Conservation (phyloP, 2,888 invertebrate species). For the Nezara viridula region DNA sequence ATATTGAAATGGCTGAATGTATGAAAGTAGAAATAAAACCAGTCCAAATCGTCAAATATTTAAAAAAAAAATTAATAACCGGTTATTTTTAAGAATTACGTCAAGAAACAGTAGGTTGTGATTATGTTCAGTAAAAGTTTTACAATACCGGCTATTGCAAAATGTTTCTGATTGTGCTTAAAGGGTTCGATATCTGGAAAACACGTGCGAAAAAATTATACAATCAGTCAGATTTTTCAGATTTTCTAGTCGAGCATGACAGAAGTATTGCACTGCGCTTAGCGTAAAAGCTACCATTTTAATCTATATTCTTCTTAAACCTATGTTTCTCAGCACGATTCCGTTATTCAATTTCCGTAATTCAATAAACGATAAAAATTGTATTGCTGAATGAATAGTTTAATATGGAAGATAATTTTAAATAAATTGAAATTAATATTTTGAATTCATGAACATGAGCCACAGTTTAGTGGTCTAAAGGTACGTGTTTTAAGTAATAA, state of each 20-base stretch:
- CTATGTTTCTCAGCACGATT: not conserved
- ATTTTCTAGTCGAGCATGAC: not conserved
- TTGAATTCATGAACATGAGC: too few species aligned
- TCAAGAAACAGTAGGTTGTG: not conserved
- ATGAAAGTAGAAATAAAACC: too few species aligned
- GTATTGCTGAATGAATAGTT: too few species aligned
- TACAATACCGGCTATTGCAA: not conserved
- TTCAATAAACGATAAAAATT: too few species aligned
- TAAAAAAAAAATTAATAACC: not conserved
- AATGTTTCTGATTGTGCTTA: not conserved
- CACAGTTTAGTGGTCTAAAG: too few species aligned
- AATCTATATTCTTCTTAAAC: not conserved
- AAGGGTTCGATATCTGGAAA: not conserved
- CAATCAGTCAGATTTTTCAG: not conserved
- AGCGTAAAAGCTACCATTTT: not conserved
- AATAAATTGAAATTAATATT: too few species aligned
- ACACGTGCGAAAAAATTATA: conserved; percentile 5
- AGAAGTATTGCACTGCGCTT: not conserved
- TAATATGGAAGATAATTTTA: too few species aligned
- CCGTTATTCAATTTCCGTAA: not conserved
- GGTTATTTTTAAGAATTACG: not conserved
- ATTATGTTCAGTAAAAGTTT: not conserved
- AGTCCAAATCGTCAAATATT: too few species aligned
- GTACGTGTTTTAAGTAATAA: too few species aligned
- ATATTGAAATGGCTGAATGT: too few species aligned